Evolutionary conservation across 2,797 vertebrate genomes (phyloP).

Genomic region (Acrossocheilus wenchowensis): DNA sequence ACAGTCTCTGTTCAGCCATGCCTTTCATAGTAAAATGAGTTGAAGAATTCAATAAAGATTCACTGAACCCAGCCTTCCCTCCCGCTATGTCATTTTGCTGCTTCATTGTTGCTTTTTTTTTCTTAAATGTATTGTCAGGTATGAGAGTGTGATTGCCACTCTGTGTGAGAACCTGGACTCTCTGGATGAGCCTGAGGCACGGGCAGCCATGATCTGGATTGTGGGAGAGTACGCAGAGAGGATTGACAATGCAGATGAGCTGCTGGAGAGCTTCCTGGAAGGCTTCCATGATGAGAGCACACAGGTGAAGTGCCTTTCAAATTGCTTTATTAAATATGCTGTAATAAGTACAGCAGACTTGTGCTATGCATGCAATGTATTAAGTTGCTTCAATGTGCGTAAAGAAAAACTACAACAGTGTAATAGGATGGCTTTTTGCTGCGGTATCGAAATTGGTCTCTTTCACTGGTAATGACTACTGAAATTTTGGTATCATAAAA

Average conservation of each 20-base stretch:
- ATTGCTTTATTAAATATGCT: background rate
- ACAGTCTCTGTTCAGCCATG: background rate
- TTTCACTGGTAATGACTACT: background rate
- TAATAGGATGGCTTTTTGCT: background rate
- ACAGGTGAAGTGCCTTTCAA: constrained; percentile 77
- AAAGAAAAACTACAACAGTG: background rate
- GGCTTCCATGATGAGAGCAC: constrained; percentile 99
- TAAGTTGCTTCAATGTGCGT: background rate
- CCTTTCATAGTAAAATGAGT: background rate
- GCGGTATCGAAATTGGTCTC: background rate
- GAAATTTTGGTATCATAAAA: background rate
- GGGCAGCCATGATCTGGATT: constrained; percentile 99
- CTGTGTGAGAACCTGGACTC: constrained; percentile 98
- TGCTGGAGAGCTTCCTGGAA: constrained; percentile 96
- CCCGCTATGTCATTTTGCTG: background rate
- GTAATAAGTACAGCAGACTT: background rate
- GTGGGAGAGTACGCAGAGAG: constrained; percentile 97
- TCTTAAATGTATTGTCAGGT: constrained; percentile 73
- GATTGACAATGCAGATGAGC: constrained; percentile 96
- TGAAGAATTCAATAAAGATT: background rate
- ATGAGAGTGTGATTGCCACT: constrained; percentile 97
- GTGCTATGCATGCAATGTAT: background rate
- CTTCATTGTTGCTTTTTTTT: background rate
- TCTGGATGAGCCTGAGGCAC: constrained; percentile 95
- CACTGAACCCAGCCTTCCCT: background rate